Evolutionary conservation across 2,113 vertebrate genomes (phyloP).

Genomic region (Prochilodus magdalenae): DNA sequence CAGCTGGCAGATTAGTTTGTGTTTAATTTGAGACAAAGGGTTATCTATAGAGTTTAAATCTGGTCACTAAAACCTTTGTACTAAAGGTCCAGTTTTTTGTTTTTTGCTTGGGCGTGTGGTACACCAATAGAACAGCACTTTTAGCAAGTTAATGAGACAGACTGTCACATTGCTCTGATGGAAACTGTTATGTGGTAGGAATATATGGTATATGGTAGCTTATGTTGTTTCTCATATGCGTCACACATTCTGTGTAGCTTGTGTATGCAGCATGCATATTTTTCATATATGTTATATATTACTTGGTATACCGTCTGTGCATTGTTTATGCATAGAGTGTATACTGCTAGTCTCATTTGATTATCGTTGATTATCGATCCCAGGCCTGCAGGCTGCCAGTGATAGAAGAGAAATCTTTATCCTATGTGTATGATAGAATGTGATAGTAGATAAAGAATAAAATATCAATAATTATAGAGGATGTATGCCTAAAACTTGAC

Average conservation of each 20-base stretch:
- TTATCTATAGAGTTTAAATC: too few relatives aligned
- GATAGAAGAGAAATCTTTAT: neutral
- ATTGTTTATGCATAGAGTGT: neutral
- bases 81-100: too few relatives aligned
- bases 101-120: too few relatives aligned
- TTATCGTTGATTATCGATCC: neutral
- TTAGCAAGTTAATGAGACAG: too few relatives aligned
- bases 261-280: neutral
- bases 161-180: too few relatives aligned
- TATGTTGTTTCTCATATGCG: neutral
- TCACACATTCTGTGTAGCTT: neutral
- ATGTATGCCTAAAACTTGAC: neutral
- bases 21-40: too few relatives aligned
- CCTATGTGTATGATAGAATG: neutral
- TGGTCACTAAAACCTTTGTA: too few relatives aligned
- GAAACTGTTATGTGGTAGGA: too few relatives aligned
- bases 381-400: neutral
- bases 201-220: too few relatives aligned
- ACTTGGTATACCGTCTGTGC: neutral
- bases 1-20: too few relatives aligned
- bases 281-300: neutral
- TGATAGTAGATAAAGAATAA: neutral
- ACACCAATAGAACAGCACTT: too few relatives aligned
- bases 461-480: neutral
- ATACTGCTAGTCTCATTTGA: neutral